A percentile compares a stretch with the other conserved stretches of the same genome.
These are phyloP conservation scores for Glyptemys insculpta DNA, from an alignment of 2,797 vertebrate genomes.

Conservation along the genomic window DNA sequence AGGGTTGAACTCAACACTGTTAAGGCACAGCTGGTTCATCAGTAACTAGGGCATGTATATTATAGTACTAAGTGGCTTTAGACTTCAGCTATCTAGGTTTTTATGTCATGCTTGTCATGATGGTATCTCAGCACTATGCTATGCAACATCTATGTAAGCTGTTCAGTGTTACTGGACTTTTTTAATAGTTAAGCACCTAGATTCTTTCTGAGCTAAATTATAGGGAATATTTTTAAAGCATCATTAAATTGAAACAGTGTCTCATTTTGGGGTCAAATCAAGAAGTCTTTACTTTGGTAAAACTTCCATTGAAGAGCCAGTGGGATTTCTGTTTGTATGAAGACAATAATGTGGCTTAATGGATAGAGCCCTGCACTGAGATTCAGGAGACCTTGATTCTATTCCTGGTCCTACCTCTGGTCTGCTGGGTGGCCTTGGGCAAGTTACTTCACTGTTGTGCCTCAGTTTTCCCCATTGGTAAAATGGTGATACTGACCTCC, in stretches of 20 bases:
- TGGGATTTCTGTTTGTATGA: background rate
- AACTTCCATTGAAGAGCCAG: background rate
- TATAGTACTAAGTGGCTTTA: background rate
- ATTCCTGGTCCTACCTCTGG: background rate
- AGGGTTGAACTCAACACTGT: background rate
- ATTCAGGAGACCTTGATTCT: background rate
- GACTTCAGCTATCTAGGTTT: background rate
- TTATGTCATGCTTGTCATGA: background rate
- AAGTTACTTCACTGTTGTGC: accelerated
- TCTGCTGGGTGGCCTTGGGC: background rate
- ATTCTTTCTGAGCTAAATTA: background rate
- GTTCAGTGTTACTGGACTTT: background rate
- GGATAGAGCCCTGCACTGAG: background rate
- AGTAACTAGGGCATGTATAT: background rate
- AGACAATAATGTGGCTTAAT: background rate
- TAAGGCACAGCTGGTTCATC: background rate
- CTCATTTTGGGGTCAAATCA: background rate
- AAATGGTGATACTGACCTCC: background rate
- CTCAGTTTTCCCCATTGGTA: background rate
- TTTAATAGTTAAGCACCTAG: background rate
- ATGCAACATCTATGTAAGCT: accelerated
- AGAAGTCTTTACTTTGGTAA: background rate
- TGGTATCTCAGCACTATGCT: background rate
- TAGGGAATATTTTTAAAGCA: background rate
- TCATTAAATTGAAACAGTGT: background rate